phyloP scores from a whole-genome alignment of 1,140 invertebrate genomes.

The Homalodisca vitripennis region DNA sequence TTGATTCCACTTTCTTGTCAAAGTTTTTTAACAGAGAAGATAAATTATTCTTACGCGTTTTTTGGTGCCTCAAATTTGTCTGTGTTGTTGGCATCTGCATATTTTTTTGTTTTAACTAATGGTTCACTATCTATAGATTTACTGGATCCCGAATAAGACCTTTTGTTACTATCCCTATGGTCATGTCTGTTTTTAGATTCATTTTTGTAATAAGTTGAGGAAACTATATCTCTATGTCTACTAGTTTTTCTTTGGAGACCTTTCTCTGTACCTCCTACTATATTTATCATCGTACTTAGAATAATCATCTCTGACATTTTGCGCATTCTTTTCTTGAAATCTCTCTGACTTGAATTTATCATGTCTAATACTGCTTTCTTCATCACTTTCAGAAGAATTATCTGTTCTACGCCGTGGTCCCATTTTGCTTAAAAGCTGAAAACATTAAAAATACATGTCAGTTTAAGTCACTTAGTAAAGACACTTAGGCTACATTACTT shows the following conservation, averaged over 20 bases:
- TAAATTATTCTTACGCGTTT: slow-evolving; percentile 24
- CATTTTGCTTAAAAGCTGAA: not conserved
- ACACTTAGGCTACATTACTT: no score
- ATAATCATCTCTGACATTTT: not conserved
- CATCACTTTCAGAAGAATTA: not conserved
- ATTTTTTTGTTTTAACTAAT: not conserved
- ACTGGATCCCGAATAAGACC: not conserved
- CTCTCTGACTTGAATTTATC: slow-evolving; percentile 8
- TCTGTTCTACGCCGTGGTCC: not conserved
- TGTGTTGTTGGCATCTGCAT: not conserved
- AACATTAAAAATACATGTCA: not conserved
- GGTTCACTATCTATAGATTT: not conserved
- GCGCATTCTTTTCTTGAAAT: slow-evolving; percentile 21
- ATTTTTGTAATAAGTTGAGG: not conserved
- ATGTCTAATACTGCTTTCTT: slow-evolving; percentile 6
- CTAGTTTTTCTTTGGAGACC: not conserved
- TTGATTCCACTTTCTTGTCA: slow-evolving; percentile 24
- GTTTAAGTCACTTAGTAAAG: no score
- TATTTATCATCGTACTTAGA: not conserved
- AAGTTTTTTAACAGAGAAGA: slow-evolving; percentile 31
- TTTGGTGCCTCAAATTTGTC: not conserved
- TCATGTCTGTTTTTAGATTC: not conserved
- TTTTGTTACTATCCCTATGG: not conserved
- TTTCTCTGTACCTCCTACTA: slow-evolving; percentile 4
- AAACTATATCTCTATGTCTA: not conserved